Evolutionary conservation across 2,888 invertebrate genomes (phyloP), one percentile per base, ranked within the genome.

Genomic region (Nycteola revayana): DNA sequence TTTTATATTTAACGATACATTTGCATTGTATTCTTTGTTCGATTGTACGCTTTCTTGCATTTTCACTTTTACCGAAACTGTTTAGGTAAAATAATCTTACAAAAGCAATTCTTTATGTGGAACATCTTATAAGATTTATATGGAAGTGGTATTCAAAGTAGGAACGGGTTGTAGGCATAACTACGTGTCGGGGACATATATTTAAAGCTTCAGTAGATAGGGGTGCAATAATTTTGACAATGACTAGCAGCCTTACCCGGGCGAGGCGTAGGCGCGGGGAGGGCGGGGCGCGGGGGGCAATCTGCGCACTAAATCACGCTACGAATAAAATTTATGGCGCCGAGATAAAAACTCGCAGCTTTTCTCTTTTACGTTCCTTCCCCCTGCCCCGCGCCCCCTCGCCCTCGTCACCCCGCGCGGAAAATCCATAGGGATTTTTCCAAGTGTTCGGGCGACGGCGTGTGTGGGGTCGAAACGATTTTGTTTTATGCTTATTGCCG

Each of bases 281-380:
- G 69, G 51, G 73, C 53, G 73, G 60, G 49, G 65, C 54, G 78
- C 71, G 80, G 71, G 84, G 84, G 86, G 86, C 87, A 88, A 90
- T 90, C 89, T 89, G 87, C 80, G 88, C 89, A 89, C 89, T 89
- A 89, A 89, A 89, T 89, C 89, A 89, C 89, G 89, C 86, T 89
- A 84, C 89, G 89, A 89, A 89, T 89, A 89, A 89, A 89, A 89
- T 89, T 89, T 89, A 89, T 89, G 89, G 89, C 84, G 86, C 86
- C 88, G 88, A 90, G 89, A 90, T 90, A 90, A 90, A 90, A 90
- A 90, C 89, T 89, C 89, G 89, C 88, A 90, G 89, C 89, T 90
- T 89, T 90, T 89, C 89, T 90, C 89, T 89, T 89, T 89, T 89
- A 88, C 87, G 87, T 87, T 86, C 85, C 82, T 86, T 84, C 79